Base-by-base conservation (phyloP, 2,797 vertebrate species). In the Margarornis squamiger region DNA sequence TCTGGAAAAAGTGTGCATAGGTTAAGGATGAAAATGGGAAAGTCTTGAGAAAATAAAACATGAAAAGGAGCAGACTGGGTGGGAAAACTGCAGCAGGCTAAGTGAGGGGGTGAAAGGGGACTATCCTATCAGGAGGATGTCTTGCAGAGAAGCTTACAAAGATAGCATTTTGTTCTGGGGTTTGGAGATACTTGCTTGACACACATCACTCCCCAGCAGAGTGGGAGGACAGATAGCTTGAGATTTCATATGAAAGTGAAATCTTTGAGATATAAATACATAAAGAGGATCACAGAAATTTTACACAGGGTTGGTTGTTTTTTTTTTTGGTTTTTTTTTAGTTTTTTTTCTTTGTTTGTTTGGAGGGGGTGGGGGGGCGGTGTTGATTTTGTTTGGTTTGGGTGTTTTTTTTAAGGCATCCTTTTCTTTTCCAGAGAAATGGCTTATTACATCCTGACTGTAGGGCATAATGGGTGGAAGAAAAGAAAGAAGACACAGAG, bases 1-100 rank as follows among this genome's bases (percentile, higher is more conserved):
- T 97, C 96, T 97, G 97, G 96, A 96, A 96, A 96, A 98, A 95
- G 91, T 74, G 67, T 93, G 93, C 86, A 62, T 96, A 96, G 91
- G 91, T 97, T 97, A 96, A 90, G 74, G 77, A 90, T 36, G 65
- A 77, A 78, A 73, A 66, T 74, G 74, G n/a, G 77, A 96, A 78
- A 92, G n/a, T 14, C 68, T 72, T 95, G 78, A 88, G 90, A 97
- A 97, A 97, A 92, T 63, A 95, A 97, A 97, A 96, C 92, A 95
- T 96, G 87, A 97, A 96, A 97, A 92, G 39, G 51, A 96, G 72
- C 79, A 94, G 52, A 87, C 92, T 20, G 92, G 92, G 88, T 95
- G 94, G 90, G 92, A 95, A 97, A 96, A 93, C 30, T 73, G n/a
- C 32, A 86, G 38, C 74, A 94, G 74, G 92, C 62, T 73, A 70